Evolutionary conservation across 2,888 invertebrate species (phyloP), one percentile per base, ranked within the genome.

Genomic region (Rhogogaster chlorosoma): DNA sequence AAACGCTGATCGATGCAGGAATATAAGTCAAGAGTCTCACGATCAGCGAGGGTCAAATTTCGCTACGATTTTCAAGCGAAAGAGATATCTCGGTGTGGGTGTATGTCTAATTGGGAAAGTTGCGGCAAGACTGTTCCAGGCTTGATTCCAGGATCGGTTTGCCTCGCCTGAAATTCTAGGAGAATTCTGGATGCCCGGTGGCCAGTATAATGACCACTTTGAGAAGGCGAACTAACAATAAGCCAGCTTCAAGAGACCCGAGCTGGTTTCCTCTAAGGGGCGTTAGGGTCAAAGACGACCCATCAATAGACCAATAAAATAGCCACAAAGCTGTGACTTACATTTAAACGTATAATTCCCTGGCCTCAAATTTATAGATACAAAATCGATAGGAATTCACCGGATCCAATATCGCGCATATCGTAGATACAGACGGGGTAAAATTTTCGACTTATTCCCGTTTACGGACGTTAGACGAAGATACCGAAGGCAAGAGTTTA

Each of bases 191-290:
- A 53, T 49, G 80, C n/a, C 57, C 61, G 36, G 15, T 80, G 80
- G 80, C 61, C 29, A 26, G 36, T 61, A 22, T 92, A 92, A 92
- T 92, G 91, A 91, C 92, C 91, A 92, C 92, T 92, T 92, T 92
- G 92, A 92, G 92, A 92, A 90, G 89, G 88, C 89, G 86, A 77
- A 77, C 77, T 32, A 53, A 77, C 88, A 89, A 88, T 91, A 91
- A 91, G 91, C 91, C 91, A 80, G 77, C n/a, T 80, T 36, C 80
- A 61, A 61, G 75, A 22, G 29, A 53, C 18, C 77, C 18, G 29
- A 77, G 53, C 26, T n/a, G 15, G 32, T 77, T 36, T 61, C 38
- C 61, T 38, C 10, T 80, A 15, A 80, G 57, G 38, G 18, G 22
- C 36, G 77, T 49, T 80, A 36, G 38, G n/a, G 38, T 61, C 61